A percentile compares a stretch with the other conserved stretches of the same genome.
Evolutionary conservation across 1,140 invertebrate species (phyloP).

Genomic region (Pachypsylla venusta): DNA sequence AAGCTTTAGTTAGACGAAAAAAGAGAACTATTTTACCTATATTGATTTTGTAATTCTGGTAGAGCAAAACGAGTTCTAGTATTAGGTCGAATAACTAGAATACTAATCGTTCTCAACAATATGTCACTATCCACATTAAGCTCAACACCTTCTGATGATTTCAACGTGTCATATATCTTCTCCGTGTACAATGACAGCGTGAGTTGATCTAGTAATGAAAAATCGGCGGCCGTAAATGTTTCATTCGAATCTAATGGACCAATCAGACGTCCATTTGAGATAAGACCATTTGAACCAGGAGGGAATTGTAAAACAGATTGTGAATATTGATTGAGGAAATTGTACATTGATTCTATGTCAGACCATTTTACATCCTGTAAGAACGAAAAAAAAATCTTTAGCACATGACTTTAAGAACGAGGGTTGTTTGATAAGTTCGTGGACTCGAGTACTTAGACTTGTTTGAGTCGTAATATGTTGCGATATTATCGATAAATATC

Average conservation of each 20-base stretch:
- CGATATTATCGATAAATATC: no score
- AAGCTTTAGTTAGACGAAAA: no score
- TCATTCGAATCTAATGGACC: conserved; percentile 68
- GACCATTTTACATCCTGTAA: conserved; percentile 18
- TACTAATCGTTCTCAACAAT: conserved; percentile 50
- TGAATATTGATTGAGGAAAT: conserved; percentile 36
- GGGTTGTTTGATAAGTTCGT: no score
- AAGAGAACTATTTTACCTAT: no score
- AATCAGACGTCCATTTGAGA: conserved; percentile 81
- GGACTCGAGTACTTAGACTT: no score
- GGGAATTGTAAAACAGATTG: conserved; percentile 35
- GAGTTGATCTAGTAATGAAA: conserved; percentile 70
- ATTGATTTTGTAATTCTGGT: conserved; percentile 42
- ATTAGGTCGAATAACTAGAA: conserved; percentile 49
- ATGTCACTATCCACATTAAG: conserved; percentile 41
- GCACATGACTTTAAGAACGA: no score
- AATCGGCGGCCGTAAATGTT: conserved; percentile 78
- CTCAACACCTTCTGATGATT: conserved; percentile 27
- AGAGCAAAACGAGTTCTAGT: conserved; percentile 49
- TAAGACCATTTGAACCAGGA: conserved; percentile 44
- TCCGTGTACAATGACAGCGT: conserved; percentile 57
- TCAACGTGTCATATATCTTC: conserved; percentile 52
- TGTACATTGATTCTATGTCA: conserved; percentile 29
- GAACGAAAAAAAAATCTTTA: no score
- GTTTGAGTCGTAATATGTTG: no score